phyloP scores from a whole-genome alignment of 2,888 invertebrate genomes.

The Teinopalpus imperialis region DNA sequence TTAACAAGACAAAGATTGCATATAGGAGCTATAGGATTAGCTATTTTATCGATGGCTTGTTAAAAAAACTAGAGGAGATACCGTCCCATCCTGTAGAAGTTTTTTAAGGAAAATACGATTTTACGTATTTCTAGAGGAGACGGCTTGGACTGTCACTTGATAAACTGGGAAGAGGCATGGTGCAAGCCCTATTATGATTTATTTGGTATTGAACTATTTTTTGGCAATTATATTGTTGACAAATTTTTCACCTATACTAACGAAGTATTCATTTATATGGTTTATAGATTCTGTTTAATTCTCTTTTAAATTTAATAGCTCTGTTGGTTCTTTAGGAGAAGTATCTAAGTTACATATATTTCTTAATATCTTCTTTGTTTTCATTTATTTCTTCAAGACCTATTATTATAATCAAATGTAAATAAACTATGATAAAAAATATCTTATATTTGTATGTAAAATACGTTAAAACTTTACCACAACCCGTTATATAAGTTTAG shows the following conservation, averaged over 20 bases:
- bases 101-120: constrained; percentile 3
- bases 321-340: neutral
- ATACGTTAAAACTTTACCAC: too few relatives aligned
- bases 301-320: neutral
- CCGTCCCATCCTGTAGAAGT: neutral
- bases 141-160: neutral
- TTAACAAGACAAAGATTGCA: neutral
- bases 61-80: neutral
- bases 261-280: neutral
- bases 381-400: too few relatives aligned
- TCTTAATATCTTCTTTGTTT: neutral
- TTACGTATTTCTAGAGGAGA: constrained; percentile 1
- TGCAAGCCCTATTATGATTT: neutral
- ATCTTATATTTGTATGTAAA: too few relatives aligned
- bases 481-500: too few relatives aligned
- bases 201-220: neutral
- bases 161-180: neutral
- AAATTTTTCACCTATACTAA: neutral
- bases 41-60: neutral
- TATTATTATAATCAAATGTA: too few relatives aligned
- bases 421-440: too few relatives aligned
- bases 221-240: neutral
- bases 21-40: neutral
- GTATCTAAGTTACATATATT: neutral
- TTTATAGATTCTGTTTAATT: constrained; percentile 26